A percentile compares a stretch with the other conserved stretches of the same genome.
Evolutionary conservation across 2,888 invertebrate species (phyloP).

Genomic region (Stenoptilia bipunctidactyla): DNA sequence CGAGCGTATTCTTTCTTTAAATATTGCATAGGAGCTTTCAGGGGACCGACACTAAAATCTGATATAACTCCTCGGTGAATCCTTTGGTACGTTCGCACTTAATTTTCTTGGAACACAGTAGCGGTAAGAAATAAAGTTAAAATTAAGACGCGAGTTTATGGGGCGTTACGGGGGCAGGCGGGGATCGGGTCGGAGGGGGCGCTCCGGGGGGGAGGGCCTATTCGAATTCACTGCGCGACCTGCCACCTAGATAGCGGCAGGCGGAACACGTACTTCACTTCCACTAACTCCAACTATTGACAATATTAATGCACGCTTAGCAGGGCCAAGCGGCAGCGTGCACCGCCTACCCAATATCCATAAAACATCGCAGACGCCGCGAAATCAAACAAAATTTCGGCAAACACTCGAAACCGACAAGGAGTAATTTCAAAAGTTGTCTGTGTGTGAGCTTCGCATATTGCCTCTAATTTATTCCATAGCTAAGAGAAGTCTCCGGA

Average conservation of each 20-base stretch:
- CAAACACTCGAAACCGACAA: neutral
- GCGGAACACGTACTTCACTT: constrained; percentile 71
- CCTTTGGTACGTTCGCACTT: constrained; percentile 62
- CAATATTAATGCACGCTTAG: constrained; percentile 71
- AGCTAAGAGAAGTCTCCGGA: constrained; percentile 59
- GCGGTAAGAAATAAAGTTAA: constrained; percentile 70
- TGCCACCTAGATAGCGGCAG: constrained; percentile 67
- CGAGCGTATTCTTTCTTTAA: constrained; percentile 4
- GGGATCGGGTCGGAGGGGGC: constrained; percentile 19
- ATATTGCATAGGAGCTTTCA: constrained; percentile 11
- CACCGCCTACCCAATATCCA: constrained; percentile 42
- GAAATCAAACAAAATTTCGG: neutral
- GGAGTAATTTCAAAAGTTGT: constrained; percentile 1
- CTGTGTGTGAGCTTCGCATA: constrained; percentile 25
- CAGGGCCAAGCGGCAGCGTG: constrained; percentile 56
- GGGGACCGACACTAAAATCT: constrained; percentile 7
- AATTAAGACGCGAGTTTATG: constrained; percentile 71
- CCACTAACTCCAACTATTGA: constrained; percentile 71
- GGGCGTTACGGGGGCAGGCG: constrained; percentile 50
- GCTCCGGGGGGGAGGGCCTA: constrained; percentile 46
- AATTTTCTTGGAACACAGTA: constrained; percentile 63
- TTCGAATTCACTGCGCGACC: constrained; percentile 68
- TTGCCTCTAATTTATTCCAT: constrained; percentile 63
- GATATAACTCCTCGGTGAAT: constrained; percentile 40
- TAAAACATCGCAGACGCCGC: constrained; percentile 20